Evolutionary conservation across 2,797 vertebrate species (phyloP), one percentile per base, ranked within the genome.

Genomic region (Chloroceryle amazona): DNA sequence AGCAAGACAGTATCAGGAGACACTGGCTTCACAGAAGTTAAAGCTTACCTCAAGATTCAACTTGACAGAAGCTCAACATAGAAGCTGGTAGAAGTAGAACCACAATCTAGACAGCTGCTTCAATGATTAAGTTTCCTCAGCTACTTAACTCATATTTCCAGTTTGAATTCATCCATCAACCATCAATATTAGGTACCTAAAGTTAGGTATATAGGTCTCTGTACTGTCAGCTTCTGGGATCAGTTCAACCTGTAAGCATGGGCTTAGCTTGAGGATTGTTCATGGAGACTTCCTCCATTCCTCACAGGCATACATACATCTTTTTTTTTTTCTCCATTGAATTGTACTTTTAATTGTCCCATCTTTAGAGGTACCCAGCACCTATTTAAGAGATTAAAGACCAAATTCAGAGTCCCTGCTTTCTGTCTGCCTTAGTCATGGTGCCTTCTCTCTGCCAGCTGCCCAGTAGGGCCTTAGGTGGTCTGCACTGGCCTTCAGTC

Each of bases 191-290:
- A 81, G 14, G 4, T 13, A 25, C 33, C 12, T 61, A 52, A 62
- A 18, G 2, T 51, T n/a, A 78, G 31, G 10, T 52, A 82, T 35
- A 22, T 14, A 37, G 12, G 7, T 72, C 29, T 82, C 16, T 55
- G 10, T 63, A 11, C 19, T 28, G 41, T 70, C 46, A 61, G 1
- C 7, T 61, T 0, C 0, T 75, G 14, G 57, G 23, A 20, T 51
- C 26, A 55, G 8, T n/a, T 79, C 23, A 74, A 0, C 11, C 2
- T 65, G 68, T 61, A 21, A 58, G 12, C 10, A 13, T 0, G 1
- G 10, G 11, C 26, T 81, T 61, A 41, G 29, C 15, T 39, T 84
- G 41, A n/a, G 28, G 1, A 5, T 13, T 46, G 14, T 28, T 61
- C 13, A 12, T 3, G 2, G 41, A 23, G 4, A 5, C 26, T 60